Percentiles rank a stretch among this genome's conserved stretches.
Evolutionary conservation across 2,113 vertebrate genomes (phyloP).

Genomic region (Noturus placidus): DNA sequence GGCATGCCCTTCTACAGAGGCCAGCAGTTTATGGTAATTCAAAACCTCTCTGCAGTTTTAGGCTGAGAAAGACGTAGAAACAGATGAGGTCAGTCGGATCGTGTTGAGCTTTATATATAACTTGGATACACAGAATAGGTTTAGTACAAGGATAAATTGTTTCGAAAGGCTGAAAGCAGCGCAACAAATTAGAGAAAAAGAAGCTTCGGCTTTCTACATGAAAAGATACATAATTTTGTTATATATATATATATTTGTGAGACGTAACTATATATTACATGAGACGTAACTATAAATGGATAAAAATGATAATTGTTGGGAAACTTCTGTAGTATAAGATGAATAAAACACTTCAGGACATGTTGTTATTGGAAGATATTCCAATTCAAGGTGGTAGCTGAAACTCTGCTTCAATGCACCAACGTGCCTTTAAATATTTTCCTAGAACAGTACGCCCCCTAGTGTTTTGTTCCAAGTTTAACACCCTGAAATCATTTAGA

Average conservation of each 20-base stretch:
- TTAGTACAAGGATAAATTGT: neutral
- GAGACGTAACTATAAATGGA: too few relatives aligned
- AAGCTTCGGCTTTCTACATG: neutral
- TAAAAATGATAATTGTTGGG: neutral
- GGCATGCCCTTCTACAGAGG: constrained; percentile 68
- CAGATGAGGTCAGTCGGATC: neutral
- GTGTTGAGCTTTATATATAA: neutral
- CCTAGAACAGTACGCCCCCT: neutral
- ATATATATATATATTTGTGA: too few relatives aligned
- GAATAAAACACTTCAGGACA: neutral
- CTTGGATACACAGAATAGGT: neutral
- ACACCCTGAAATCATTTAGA: neutral
- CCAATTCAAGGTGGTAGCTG: neutral
- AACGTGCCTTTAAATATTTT: neutral
- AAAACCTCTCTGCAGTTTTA: neutral
- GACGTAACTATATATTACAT: too few relatives aligned
- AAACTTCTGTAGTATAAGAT: neutral
- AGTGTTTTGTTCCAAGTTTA: neutral
- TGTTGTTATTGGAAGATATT: neutral
- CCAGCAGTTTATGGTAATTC: constrained; percentile 67
- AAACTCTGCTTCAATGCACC: neutral
- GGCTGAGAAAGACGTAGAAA: neutral
- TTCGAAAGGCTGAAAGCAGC: neutral
- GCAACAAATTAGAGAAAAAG: neutral
- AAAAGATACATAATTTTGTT: neutral